Percentiles rank a stretch among this genome's conserved stretches.
Evolutionary conservation across 2,113 vertebrate genomes (phyloP).

Genomic region (Dicentrarchus labrax): DNA sequence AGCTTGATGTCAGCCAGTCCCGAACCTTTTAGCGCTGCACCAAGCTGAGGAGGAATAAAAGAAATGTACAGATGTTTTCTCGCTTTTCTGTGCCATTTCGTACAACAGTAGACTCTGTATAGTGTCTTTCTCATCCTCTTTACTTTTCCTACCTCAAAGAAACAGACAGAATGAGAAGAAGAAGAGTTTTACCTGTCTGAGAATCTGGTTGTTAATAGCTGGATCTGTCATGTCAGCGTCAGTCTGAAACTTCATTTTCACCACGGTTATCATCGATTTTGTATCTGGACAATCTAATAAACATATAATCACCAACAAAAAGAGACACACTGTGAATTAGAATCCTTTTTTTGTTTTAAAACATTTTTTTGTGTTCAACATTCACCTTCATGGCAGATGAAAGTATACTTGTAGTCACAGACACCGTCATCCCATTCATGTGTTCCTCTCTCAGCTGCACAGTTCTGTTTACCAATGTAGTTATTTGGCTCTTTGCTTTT

Average conservation of each 20-base stretch:
- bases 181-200: conserved; percentile 41
- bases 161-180: not conserved
- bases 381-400: conserved; percentile 12
- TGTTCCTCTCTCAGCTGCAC: accelerated
- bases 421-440: not conserved
- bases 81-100: too few relatives aligned
- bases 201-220: not conserved
- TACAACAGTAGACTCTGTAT: not conserved
- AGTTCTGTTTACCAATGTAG: not conserved
- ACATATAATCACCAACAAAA: not conserved
- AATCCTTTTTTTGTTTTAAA: not conserved
- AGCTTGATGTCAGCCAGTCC: conserved; percentile 17
- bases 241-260: conserved; percentile 7
- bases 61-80: too few relatives aligned
- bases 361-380: not conserved
- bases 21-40: accelerated
- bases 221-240: conserved; percentile 21
- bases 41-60: conserved; percentile 17
- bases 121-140: not conserved
- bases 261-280: not conserved
- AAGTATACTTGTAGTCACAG: accelerated
- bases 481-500: not conserved
- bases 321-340: not conserved
- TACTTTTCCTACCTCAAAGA: not conserved
- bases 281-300: not conserved